These are phyloP conservation scores for Hoplodrina blanda DNA, from an alignment of 2,888 invertebrate genomes.

Conservation along the genomic window DNA sequence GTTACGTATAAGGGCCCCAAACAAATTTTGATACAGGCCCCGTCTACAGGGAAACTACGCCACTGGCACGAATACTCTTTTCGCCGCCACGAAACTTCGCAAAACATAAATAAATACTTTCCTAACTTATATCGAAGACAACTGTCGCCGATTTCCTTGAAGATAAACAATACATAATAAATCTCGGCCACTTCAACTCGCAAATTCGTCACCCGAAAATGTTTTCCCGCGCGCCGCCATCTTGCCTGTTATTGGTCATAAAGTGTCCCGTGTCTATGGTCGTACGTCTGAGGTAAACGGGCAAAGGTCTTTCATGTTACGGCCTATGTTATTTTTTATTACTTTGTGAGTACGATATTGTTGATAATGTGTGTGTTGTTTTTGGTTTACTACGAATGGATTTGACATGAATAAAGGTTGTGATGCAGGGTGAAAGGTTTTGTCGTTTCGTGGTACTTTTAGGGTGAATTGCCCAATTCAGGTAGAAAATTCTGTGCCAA, in stretches of 20 bases:
- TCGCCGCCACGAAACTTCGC: slow-evolving; percentile 61
- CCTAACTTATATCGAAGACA: slow-evolving; percentile 48
- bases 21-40: too few species aligned
- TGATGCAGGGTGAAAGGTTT: slow-evolving; percentile 13
- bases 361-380: slow-evolving; percentile 49
- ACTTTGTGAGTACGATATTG: slow-evolving; percentile 50
- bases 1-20: too few species aligned
- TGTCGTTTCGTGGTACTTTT: slow-evolving; percentile 3
- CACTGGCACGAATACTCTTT: slow-evolving; percentile 41
- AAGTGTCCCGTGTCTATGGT: slow-evolving; percentile 66
- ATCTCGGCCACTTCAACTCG: slow-evolving; percentile 64
- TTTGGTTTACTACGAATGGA: slow-evolving; percentile 44
- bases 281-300: slow-evolving; percentile 55
- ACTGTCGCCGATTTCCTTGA: slow-evolving; percentile 61
- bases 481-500: background rate
- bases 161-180: slow-evolving; percentile 67
- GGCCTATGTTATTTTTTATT: slow-evolving; percentile 56
- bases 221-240: slow-evolving; percentile 75
- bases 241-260: slow-evolving; percentile 80
- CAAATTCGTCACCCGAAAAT: slow-evolving; percentile 71
- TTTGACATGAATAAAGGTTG: slow-evolving; percentile 36
- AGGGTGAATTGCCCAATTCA: background rate
- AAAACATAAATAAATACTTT: slow-evolving; percentile 65
- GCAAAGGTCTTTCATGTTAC: slow-evolving; percentile 58
- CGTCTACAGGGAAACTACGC: too few species aligned